phyloP scores from a whole-genome alignment of 2,797 vertebrate species.

The Esox lucius region DNA sequence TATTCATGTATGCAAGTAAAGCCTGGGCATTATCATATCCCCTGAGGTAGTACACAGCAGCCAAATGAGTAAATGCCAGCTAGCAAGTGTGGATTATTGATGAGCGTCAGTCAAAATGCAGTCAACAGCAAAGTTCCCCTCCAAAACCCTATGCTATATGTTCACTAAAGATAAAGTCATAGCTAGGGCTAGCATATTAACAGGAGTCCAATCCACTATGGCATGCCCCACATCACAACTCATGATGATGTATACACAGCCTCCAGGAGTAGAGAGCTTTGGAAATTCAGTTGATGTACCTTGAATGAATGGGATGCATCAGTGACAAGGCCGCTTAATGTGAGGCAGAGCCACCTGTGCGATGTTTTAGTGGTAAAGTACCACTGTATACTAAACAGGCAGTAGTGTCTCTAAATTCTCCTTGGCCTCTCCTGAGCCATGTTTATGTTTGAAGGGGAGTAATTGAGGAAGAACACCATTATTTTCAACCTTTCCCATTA shows the following conservation, averaged over 20 bases:
- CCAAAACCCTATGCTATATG: slow-evolving; percentile 2
- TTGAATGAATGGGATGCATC: not conserved
- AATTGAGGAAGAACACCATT: not conserved
- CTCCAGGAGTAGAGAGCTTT: not conserved
- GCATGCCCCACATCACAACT: not conserved
- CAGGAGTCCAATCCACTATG: not conserved
- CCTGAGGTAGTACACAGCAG: not conserved
- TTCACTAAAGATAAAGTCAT: not conserved
- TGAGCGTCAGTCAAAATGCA: slow-evolving; percentile 3
- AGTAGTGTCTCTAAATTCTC: not conserved
- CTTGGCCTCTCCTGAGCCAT: not conserved
- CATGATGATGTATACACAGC: not conserved
- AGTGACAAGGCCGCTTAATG: not conserved
- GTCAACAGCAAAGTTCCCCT: slow-evolving; percentile 2
- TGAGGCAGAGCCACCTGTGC: not conserved
- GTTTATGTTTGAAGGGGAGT: not conserved
- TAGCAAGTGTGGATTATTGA: slow-evolving; percentile 1
- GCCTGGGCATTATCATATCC: slow-evolving; percentile 2
- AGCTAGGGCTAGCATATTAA: not conserved
- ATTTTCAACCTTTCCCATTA: not conserved
- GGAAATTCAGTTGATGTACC: not conserved
- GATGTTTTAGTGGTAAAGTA: not conserved
- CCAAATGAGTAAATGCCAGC: slow-evolving; percentile 11
- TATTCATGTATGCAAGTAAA: slow-evolving; percentile 9
- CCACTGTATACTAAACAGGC: not conserved